These are phyloP conservation scores for Drepanosiphum platanoidis DNA, from an alignment of 2,888 invertebrate genomes.

Conservation along the genomic window DNA sequence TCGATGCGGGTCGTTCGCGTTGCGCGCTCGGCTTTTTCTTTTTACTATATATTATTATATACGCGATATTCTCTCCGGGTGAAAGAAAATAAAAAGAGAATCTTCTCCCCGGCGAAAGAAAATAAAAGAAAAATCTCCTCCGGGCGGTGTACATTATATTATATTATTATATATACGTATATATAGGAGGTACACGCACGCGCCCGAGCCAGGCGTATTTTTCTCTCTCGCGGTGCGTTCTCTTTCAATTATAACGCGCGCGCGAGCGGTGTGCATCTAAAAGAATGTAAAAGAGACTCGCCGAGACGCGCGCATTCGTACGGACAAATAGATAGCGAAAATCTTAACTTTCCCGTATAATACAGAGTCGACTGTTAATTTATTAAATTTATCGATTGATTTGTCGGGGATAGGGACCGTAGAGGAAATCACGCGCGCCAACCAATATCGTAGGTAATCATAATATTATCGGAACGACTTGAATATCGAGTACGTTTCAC, in stretches of 20 bases:
- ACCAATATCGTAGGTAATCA: too few relatives aligned
- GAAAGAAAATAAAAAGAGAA: conserved; percentile 40
- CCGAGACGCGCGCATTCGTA: too few relatives aligned
- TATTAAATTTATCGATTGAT: too few relatives aligned
- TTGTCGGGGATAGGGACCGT: too few relatives aligned
- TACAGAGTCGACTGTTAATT: too few relatives aligned
- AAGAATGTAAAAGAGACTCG: too few relatives aligned
- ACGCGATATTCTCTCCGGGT: neutral
- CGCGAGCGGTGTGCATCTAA: too few relatives aligned
- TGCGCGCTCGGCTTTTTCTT: conserved; percentile 16
- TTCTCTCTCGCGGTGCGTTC: conserved; percentile 2
- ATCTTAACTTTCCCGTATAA: too few relatives aligned
- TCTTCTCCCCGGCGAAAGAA: conserved; percentile 1
- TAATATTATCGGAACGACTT: too few relatives aligned
- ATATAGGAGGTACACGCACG: neutral
- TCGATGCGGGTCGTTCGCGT: conserved; percentile 20
- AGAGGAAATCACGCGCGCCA: too few relatives aligned
- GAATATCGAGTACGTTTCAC: too few relatives aligned
- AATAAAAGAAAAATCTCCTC: conserved; percentile 40
- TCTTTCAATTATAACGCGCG: conserved; percentile 25
- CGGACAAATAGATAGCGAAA: too few relatives aligned
- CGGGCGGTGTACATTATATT: neutral
- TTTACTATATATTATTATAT: neutral
- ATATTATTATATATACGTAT: neutral
- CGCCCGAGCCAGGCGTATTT: conserved; percentile 9